Evolutionary conservation across 2,113 vertebrate genomes (phyloP).

Genomic region (Mandrillus leucophaeus): DNA sequence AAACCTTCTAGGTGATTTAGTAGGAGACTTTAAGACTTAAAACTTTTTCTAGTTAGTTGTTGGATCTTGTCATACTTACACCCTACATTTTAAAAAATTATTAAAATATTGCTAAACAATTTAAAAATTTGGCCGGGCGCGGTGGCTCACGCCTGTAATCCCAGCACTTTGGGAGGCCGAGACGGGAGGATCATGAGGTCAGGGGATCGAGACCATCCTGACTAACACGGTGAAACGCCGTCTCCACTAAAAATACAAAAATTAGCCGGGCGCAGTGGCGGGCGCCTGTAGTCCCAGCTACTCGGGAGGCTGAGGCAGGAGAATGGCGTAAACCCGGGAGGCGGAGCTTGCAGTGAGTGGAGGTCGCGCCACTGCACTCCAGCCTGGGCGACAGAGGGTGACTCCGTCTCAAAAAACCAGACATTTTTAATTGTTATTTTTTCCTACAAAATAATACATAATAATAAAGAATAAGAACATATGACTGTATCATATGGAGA

Average conservation of each 20-base stretch:
- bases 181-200: too few species aligned
- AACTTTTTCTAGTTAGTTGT: neutral
- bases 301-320: too few species aligned
- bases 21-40: neutral
- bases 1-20: neutral
- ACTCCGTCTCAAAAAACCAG: neutral
- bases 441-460: neutral
- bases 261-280: rapidly evolving
- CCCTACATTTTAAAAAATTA: neutral
- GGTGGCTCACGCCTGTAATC: too few species aligned
- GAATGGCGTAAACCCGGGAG: too few species aligned
- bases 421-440: neutral
- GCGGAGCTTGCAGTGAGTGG: too few species aligned
- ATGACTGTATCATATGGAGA: neutral
- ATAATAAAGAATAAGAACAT: neutral
- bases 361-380: too few species aligned
- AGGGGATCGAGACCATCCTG: too few species aligned
- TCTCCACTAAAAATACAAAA: too few species aligned
- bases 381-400: too few species aligned
- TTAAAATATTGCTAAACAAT: neutral
- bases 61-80: neutral
- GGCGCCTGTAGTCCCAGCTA: too few species aligned
- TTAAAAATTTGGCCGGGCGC: neutral
- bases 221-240: too few species aligned
- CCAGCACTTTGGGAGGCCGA: too few species aligned